Evolutionary conservation across 2,888 invertebrate genomes (phyloP).

Genomic region (Cataglyphis altisquamis): DNA sequence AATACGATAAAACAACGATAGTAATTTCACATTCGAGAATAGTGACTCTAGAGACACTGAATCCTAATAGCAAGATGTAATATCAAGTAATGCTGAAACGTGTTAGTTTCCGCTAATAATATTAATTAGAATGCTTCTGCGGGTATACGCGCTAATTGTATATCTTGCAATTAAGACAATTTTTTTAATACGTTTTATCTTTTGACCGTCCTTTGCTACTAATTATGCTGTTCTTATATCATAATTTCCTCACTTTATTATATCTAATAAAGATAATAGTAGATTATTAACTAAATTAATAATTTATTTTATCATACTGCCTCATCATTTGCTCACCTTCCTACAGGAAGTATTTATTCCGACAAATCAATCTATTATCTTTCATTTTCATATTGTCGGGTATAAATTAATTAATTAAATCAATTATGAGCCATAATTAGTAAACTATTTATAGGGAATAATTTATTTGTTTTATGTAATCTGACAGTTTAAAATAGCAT

Average conservation of each 20-base stretch:
- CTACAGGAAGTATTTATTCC: not conserved
- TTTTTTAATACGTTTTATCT: slow-evolving; percentile 43
- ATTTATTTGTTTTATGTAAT: slow-evolving; percentile 35
- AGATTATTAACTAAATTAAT: not conserved
- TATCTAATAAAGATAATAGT: not conserved
- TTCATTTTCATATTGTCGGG: not conserved
- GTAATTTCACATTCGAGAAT: slow-evolving; percentile 42
- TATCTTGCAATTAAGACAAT: slow-evolving; percentile 66
- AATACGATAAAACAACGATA: not conserved
- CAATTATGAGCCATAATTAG: slow-evolving; percentile 42
- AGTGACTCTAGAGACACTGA: slow-evolving; percentile 8
- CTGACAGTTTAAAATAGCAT: slow-evolving; percentile 33
- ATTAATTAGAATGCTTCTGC: slow-evolving; percentile 60
- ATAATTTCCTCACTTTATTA: not conserved
- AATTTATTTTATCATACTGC: not conserved
- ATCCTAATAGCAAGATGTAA: slow-evolving; percentile 46
- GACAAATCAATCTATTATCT: slow-evolving; percentile 27
- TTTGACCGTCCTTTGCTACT: slow-evolving; percentile 9
- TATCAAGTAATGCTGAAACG: slow-evolving; percentile 63
- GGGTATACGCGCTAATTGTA: slow-evolving; percentile 62
- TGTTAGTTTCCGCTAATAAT: slow-evolving; percentile 68
- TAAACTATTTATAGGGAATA: slow-evolving; percentile 34
- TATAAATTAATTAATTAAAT: slow-evolving; percentile 37
- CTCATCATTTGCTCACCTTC: not conserved
- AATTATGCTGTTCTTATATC: slow-evolving; percentile 45